Conservation (phyloP, 2,888 invertebrate species). For the Dermolepida albohirtum region DNA sequence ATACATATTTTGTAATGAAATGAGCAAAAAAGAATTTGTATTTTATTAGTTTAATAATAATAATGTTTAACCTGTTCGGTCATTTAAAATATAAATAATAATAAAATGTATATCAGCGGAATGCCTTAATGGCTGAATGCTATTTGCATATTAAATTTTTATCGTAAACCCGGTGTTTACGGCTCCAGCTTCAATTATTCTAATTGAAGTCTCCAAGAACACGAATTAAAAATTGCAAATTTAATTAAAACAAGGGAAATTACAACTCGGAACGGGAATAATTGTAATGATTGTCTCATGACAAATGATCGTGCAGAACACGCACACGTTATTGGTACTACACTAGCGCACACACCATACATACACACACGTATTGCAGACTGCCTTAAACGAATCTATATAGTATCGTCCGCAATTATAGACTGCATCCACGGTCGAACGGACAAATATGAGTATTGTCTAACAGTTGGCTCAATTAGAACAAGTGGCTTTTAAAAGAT, state of each 20-base stretch:
- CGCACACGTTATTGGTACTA: constrained; percentile 41
- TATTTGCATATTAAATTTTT: constrained; percentile 35
- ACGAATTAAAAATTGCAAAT: constrained; percentile 26
- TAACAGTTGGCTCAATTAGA: constrained; percentile 33
- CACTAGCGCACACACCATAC: constrained; percentile 39
- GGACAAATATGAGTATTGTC: constrained; percentile 17
- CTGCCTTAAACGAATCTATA: not conserved
- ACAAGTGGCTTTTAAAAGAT: constrained; percentile 16
- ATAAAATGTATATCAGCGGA: too few species aligned
- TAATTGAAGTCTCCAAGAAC: constrained; percentile 25
- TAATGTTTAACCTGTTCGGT: too few species aligned
- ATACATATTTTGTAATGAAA: too few species aligned
- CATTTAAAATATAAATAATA: too few species aligned
- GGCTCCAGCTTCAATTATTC: constrained; percentile 32
- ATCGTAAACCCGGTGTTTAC: constrained; percentile 24
- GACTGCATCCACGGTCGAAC: constrained; percentile 12
- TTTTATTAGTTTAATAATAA: too few species aligned
- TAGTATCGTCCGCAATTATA: constrained; percentile 28
- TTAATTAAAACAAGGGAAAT: constrained; percentile 39
- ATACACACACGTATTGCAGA: constrained; percentile 25
- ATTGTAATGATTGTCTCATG: constrained; percentile 43
- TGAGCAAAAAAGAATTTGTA: too few species aligned
- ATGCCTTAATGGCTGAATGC: constrained; percentile 3
- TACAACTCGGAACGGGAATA: constrained; percentile 26
- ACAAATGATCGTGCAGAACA: constrained; percentile 42